Conservation (phyloP, 1,140 invertebrate species). For the Hesperophylax magnus region DNA sequence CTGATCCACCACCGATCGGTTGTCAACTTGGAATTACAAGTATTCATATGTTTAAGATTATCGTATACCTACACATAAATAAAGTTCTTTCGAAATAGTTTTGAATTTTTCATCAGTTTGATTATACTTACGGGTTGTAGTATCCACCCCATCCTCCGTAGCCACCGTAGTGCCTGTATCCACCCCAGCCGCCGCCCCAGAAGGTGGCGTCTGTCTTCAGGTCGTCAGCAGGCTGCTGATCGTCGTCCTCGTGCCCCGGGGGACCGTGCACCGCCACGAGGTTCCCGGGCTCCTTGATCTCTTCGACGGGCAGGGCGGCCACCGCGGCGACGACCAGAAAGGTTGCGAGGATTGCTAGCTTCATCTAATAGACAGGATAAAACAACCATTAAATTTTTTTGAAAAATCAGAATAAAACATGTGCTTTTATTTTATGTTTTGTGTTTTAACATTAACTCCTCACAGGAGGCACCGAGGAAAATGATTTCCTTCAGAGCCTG, state of each 20-base stretch:
- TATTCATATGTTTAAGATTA: no score
- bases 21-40: no score
- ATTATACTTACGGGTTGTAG: constrained; percentile 8
- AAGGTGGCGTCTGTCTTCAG: constrained; percentile 24
- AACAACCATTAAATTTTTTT: no score
- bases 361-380: neutral
- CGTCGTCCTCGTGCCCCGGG: neutral
- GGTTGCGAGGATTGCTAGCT: neutral
- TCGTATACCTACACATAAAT: no score
- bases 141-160: neutral
- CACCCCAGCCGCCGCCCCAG: constrained; percentile 5
- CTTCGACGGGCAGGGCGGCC: neutral
- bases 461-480: no score
- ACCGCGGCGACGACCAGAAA: neutral
- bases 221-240: constrained; percentile 9
- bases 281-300: neutral
- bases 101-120: neutral
- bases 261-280: neutral
- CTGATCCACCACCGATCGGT: no score
- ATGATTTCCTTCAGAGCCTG: no score
- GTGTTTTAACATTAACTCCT: no score
- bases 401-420: no score
- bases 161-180: neutral
- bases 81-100: no score
- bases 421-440: no score